A percentile compares a stretch with the other conserved stretches of the same genome.
These are phyloP conservation scores for Procambarus clarkii DNA, from an alignment of 1,140 invertebrate genomes.

Conservation along the genomic window DNA sequence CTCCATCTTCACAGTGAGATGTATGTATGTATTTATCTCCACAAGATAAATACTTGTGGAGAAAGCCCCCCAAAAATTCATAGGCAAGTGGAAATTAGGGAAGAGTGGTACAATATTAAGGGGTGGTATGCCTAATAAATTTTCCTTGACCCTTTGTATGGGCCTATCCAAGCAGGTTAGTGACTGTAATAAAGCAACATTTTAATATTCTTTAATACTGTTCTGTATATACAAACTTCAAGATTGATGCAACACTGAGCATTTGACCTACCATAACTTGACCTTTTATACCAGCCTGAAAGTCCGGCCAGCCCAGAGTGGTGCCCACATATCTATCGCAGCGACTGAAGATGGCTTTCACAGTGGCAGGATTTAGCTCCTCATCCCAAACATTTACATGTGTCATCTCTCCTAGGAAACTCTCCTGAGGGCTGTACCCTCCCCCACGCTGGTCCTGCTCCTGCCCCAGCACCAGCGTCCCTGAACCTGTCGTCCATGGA, in stretches of 20 bases:
- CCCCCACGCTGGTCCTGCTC: slow-evolving; percentile 83
- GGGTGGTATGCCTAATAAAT: no score
- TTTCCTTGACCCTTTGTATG: no score
- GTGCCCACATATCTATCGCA: slow-evolving; percentile 79
- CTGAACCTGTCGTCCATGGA: slow-evolving; percentile 75
- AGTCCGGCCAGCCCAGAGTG: slow-evolving; percentile 81
- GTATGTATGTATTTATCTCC: no score
- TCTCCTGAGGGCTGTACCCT: slow-evolving; percentile 81
- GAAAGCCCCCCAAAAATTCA: no score
- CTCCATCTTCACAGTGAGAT: no score
- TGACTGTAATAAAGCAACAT: no score
- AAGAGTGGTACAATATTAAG: no score
- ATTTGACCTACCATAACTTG: slow-evolving; percentile 76
- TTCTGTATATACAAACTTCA: no score
- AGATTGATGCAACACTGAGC: background rate
- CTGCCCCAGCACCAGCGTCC: slow-evolving; percentile 82
- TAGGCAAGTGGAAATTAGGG: no score
- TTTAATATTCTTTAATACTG: no score
- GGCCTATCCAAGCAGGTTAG: no score
- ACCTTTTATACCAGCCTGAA: slow-evolving; percentile 79
- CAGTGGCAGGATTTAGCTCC: slow-evolving; percentile 76
- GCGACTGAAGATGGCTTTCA: slow-evolving; percentile 77
- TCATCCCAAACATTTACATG: slow-evolving; percentile 82
- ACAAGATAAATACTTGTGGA: no score
- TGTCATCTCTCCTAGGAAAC: slow-evolving; percentile 81